Conservation (phyloP, 2,113 vertebrate species). For the Brienomyrus brachyistius region DNA sequence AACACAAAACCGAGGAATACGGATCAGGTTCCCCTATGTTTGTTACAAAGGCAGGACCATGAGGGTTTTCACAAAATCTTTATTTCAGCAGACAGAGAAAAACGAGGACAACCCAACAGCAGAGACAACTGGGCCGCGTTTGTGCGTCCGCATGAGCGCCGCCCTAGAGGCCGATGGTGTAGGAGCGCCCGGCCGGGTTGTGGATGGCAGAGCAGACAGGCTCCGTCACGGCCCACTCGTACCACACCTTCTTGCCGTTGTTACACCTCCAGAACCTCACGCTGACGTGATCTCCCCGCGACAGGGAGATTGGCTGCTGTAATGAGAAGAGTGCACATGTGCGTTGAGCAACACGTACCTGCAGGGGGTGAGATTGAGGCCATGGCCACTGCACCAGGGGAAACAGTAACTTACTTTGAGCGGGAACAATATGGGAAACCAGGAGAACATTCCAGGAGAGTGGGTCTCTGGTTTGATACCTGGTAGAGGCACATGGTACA, state of each 20-base stretch:
- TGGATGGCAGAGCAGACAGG: constrained; percentile 83
- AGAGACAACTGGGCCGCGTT: background rate
- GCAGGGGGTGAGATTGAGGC: background rate
- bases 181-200: constrained; percentile 85
- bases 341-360: background rate
- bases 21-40: background rate
- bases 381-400: background rate
- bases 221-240: constrained; percentile 87
- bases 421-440: constrained; percentile 91
- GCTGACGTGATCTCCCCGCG: constrained; percentile 65
- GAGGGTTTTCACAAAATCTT: background rate
- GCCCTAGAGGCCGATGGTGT: constrained; percentile 81
- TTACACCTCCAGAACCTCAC: constrained; percentile 87
- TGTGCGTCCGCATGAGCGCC: background rate
- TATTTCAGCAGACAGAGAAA: constrained; percentile 15
- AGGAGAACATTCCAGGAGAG: constrained; percentile 93
- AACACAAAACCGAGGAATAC: background rate
- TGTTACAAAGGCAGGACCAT: background rate
- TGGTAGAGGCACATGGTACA: constrained; percentile 33
- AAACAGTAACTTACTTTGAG: constrained; percentile 69
- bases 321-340: background rate
- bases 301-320: constrained; percentile 77
- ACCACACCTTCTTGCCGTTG: constrained; percentile 90
- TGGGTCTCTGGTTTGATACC: constrained; percentile 87
- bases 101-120: background rate